Evolutionary conservation across 2,888 invertebrate genomes (phyloP), one percentile per base, ranked within the genome.

Genomic region (Drosophila mulleri): DNA sequence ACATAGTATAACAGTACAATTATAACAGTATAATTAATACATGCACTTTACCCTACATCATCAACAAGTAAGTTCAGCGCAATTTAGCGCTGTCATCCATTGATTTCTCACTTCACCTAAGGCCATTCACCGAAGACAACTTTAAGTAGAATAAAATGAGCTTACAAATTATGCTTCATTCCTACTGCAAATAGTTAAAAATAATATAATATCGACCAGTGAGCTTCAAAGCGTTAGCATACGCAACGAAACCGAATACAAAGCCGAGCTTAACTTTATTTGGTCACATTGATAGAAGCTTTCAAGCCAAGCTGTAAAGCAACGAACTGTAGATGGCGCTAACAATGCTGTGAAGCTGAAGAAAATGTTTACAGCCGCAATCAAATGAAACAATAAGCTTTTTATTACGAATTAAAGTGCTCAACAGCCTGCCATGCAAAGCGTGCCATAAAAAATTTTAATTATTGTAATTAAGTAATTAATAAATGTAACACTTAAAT

Each of bases 291-390:
- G 0, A 0, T 0, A 0, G 8, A 7, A 89, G 84, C 89, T 86
- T 69, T 57, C 52, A 59, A 67, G 67, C 16, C 18, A 6, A 66
- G 56, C 54, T 57, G 14, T 4, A 6, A 4, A n/a, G 16, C 60
- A 53, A 62, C 14, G 64, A 84, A 12, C 50, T 11, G 26, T 61
- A 83, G 88, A 73, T 83, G 83, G 50, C 83, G 86, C 67, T 29
- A 63, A n/a, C 11, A 45, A 35, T 14, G 12, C 8, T 45, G 35
- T 8, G 18, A 29, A 58, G 20, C 12, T 4, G 7, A 8, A 35
- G 29, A 56, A 37, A 45, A 26, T 11, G 16, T 5, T 16, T 2
- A 12, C 35, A 42, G n/a, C 12, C n/a, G 29, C 18, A 37, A 23
- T 68, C 16, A 61, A 67, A 16, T 41, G 54, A 54, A 56, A 41